phyloP scores from a whole-genome alignment of 2,797 vertebrate genomes.

The Gymnodraco acuticeps region DNA sequence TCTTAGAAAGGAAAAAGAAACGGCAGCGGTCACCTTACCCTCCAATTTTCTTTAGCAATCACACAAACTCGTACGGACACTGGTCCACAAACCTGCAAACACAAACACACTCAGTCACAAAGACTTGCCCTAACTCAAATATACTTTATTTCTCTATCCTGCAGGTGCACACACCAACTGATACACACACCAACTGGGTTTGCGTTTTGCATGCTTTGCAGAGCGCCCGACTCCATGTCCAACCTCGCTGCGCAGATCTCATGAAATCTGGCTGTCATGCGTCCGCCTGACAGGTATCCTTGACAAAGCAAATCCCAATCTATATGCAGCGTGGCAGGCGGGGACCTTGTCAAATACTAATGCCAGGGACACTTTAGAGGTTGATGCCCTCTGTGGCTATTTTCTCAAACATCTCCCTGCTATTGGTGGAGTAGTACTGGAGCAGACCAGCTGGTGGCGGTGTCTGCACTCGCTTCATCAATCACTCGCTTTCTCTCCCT shows the following conservation, averaged over 20 bases:
- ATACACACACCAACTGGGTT: slow-evolving; percentile 49
- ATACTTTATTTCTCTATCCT: slow-evolving; percentile 29
- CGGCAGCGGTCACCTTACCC: slow-evolving; percentile 63
- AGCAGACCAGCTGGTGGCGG: slow-evolving; percentile 85
- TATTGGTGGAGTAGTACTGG: slow-evolving; percentile 77
- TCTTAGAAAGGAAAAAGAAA: slow-evolving; percentile 21
- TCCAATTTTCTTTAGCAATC: slow-evolving; percentile 55
- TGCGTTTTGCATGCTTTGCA: too few relatives aligned
- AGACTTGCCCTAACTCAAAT: slow-evolving; percentile 48
- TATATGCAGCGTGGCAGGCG: slow-evolving; percentile 78
- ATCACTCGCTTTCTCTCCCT: slow-evolving; percentile 79
- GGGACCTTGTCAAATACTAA: slow-evolving; percentile 84
- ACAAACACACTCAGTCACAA: slow-evolving; percentile 43
- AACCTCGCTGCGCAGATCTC: slow-evolving; percentile 66
- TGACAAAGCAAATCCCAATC: slow-evolving; percentile 83
- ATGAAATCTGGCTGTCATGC: slow-evolving; percentile 80
- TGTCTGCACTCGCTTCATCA: slow-evolving; percentile 86
- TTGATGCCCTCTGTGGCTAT: slow-evolving; percentile 76
- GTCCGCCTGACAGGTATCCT: slow-evolving; percentile 80
- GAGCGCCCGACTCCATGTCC: slow-evolving; percentile 59
- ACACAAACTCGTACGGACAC: slow-evolving; percentile 36
- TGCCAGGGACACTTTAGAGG: slow-evolving; percentile 80
- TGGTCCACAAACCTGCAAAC: slow-evolving; percentile 28
- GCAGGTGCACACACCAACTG: slow-evolving; percentile 23
- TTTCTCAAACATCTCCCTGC: slow-evolving; percentile 57